These are phyloP conservation scores for Natator depressus DNA, from an alignment of 2,113 vertebrate genomes.

Conservation along the genomic window DNA sequence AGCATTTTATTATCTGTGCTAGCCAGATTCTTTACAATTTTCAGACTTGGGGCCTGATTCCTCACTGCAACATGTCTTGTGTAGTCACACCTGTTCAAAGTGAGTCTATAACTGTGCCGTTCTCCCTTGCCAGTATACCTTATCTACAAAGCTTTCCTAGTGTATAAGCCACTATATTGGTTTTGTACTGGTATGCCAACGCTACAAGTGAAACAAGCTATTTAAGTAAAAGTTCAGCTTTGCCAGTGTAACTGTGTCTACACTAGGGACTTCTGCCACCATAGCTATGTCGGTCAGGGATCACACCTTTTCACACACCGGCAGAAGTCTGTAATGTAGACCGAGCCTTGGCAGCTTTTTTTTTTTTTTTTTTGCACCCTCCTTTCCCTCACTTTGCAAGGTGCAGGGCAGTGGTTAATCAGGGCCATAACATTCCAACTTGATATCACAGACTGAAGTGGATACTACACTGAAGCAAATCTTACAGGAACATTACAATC, in stretches of 20 bases:
- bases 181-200: too few species aligned
- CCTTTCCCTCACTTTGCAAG: not conserved
- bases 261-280: not conserved
- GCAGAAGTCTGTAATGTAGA: not conserved
- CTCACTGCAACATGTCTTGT: not conserved
- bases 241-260: not conserved
- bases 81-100: not conserved
- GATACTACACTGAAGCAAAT: not conserved
- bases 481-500: not conserved
- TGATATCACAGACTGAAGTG: not conserved
- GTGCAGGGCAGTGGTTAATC: not conserved
- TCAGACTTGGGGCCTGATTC: not conserved
- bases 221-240: not conserved
- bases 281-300: not conserved
- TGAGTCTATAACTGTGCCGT: not conserved
- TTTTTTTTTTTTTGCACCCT: not conserved
- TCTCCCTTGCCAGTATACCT: not conserved
- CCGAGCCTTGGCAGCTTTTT: not conserved
- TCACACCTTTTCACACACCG: not conserved
- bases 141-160: not conserved
- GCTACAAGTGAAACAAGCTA: not conserved
- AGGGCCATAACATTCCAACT: not conserved
- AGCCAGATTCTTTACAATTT: not conserved
- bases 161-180: not conserved
- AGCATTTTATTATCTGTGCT: not conserved